Conservation (phyloP, 64 coral and sea anemone genomes). For the Montipora cactus region DNA sequence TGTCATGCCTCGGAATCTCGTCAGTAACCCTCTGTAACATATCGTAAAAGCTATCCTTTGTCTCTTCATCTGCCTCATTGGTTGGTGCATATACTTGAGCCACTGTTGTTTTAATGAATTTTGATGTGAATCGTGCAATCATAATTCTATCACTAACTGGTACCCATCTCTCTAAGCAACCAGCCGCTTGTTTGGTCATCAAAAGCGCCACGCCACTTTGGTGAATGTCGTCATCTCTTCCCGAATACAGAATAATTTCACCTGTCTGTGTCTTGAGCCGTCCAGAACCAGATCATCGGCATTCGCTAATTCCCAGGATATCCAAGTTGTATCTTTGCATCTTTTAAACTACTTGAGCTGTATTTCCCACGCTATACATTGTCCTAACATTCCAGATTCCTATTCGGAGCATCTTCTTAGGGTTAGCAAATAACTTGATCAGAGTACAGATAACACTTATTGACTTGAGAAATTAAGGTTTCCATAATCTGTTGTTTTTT, state of each 20-base stretch:
- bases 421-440: too few species aligned
- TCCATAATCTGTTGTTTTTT: too few species aligned
- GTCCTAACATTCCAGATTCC: not conserved
- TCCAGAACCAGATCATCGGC: constrained; percentile 39
- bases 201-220: constrained; percentile 4
- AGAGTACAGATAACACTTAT: too few species aligned
- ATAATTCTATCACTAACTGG: too few species aligned
- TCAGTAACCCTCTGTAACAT: too few species aligned
- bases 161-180: not conserved
- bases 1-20: too few species aligned
- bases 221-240: constrained; percentile 17
- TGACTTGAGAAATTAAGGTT: too few species aligned
- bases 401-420: not conserved
- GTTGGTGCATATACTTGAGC: too few species aligned
- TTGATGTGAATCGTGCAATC: too few species aligned
- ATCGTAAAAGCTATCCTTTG: too few species aligned
- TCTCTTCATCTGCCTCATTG: too few species aligned
- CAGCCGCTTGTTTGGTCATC: not conserved
- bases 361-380: not conserved
- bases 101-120: too few species aligned
- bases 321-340: constrained; percentile 17
- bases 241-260: constrained; percentile 46
- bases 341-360: not conserved
- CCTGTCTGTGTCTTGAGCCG: constrained; percentile 10
- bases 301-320: constrained; percentile 43